Evolutionary conservation across 2,797 vertebrate species (phyloP), one percentile per base, ranked within the genome.

Genomic region (Dendrocincla tyrannina): DNA sequence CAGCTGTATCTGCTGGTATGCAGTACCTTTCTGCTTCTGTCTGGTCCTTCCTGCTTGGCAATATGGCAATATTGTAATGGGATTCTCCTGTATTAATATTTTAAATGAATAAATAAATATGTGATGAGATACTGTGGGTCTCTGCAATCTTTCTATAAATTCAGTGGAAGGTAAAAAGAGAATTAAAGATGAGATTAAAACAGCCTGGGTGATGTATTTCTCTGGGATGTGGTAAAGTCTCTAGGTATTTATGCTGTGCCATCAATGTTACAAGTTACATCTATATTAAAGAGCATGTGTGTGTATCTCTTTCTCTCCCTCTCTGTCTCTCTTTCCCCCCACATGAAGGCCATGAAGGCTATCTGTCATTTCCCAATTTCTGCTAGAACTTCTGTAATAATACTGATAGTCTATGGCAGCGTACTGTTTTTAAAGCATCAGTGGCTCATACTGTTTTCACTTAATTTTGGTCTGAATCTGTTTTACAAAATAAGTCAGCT

Each of bases 121-220:
- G 88, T 94, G 85, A 94, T 96, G 89, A 96, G 91, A 81, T 75
- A 50, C 79, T 59, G 79, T 66, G 62, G 60, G 69, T 91, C 50
- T 91, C 92, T 53, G 59, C 85, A 88, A 69, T 88, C 32, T 89
- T 92, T 86, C 73, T 32, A 77, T 89, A 92, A 92, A 84, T 92
- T 91, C 33, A 49, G 76, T 9, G n/a, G 62, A 88, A 92, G 49
- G 66, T 66, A 94, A 78, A 92, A 96, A 92, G 91, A 92, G 95
- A 97, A 97, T 96, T 97, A 96, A 91, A 95, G 85, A 94, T 95
- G 88, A 94, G 95, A 94, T 90, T 93, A 94, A 97, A 96, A 76
- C 69, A 96, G 73, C 55, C 89, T 68, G 60, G 79, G 70, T 94
- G 89, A 96, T 93, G 22, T 70, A 88, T 91, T 88, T 93, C 69